Base-by-base conservation (phyloP, 2,797 vertebrate genomes). In the Mus spretus region DNA sequence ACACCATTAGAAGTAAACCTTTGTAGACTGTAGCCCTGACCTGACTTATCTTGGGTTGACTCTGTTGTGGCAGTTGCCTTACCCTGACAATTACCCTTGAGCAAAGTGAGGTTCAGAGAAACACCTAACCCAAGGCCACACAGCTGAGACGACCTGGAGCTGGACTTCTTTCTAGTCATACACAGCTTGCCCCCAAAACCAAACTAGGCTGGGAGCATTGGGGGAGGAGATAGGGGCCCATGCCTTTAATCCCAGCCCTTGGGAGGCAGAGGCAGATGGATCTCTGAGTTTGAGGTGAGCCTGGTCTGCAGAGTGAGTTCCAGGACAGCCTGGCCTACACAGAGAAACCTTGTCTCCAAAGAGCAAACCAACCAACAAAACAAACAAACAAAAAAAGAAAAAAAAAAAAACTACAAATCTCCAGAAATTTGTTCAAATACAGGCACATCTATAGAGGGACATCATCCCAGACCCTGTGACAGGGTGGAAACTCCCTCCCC, bases 361-460 rank as follows among this genome's bases (percentile, higher is more conserved):
- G 6, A 70, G 34, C 22, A 44, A 75, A 44, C 11, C 74, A 74
- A 74, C 17, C 40, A 44, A 75, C 4, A 11, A 44, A 75, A 40
- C 37, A 75, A 75, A 44, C 22, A 75, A 75, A 40, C 37, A 40
- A 40, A 24, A 75, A 59, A 24, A 26, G 44, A 79, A 90, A 65
- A 90, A 65, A n/a, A 79, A 90, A 65, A 81, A 34, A 26, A 72
- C n/a, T 44, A 67, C 20, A 70, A 80, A 59, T 26, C 13, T 34
- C 84, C 89, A 94, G 78, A 80, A 87, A 70, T 14, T 8, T 80
- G 63, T 74, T 88, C 40, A 57, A 79, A 83, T 9, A 72, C 59
- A 53, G 77, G 28, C 34, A 55, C 4, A 9, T 72, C 65, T 47
- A 10, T 37, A 47, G 40, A 65, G 40, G 17, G 34, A 13, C 61